Percentiles rank a stretch among this genome's conserved stretches.
Conservation (phyloP, 2,113 vertebrate genomes). For the Ahaetulla prasina region DNA sequence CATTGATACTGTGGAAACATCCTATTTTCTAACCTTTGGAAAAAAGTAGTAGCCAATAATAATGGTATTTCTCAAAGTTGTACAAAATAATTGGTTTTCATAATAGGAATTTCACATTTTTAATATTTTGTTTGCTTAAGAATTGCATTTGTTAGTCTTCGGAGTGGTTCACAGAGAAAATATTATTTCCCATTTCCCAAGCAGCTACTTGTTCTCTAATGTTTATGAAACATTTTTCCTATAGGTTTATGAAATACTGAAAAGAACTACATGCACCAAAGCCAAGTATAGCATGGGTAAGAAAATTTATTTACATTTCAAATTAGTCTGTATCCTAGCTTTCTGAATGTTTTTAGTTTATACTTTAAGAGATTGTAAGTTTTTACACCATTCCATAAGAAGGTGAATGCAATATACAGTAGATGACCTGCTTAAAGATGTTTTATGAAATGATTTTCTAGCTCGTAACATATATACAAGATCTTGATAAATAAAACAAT, state of each 20-base stretch:
- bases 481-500: not conserved
- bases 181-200: constrained; percentile 7
- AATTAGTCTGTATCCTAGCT: not conserved
- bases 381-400: not conserved
- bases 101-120: not conserved
- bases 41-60: not conserved
- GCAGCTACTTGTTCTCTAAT: not conserved
- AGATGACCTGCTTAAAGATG: not conserved
- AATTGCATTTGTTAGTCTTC: constrained; percentile 35
- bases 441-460: not conserved
- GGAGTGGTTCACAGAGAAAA: constrained; percentile 2
- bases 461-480: not conserved
- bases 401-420: constrained; percentile 34
- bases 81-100: not conserved
- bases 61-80: not conserved
- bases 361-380: constrained; percentile 3
- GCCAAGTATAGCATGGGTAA: constrained; percentile 92
- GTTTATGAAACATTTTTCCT: constrained; percentile 26
- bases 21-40: not conserved
- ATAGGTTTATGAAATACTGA: constrained; percentile 92
- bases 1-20: not conserved
- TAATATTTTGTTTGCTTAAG: not conserved
- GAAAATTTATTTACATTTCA: constrained; percentile 46
- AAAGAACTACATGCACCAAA: constrained; percentile 84
- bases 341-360: constrained; percentile 16